Conservation (phyloP, 2,888 invertebrate genomes). For the Flexamia atlantica region DNA sequence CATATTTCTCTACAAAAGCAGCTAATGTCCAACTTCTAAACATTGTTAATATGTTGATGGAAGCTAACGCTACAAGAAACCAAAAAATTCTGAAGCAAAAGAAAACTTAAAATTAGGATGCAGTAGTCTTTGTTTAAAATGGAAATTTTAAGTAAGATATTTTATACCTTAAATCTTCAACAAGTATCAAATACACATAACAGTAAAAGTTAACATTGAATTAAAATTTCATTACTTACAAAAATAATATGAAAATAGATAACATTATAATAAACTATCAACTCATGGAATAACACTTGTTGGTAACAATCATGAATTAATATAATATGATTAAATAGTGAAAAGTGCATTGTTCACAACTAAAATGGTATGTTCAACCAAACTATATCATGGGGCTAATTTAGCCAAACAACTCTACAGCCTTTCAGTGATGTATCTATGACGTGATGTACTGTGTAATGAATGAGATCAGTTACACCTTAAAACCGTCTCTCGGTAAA, state of each 20-base stretch:
- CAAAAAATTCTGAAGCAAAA: not conserved
- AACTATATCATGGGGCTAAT: not conserved
- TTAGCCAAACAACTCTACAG: constrained; percentile 14
- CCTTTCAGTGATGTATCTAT: constrained; percentile 27
- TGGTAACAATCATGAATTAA: constrained; percentile 33
- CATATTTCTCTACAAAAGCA: constrained; percentile 24
- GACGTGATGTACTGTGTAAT: constrained; percentile 5
- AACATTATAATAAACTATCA: constrained; percentile 48
- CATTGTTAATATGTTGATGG: not conserved
- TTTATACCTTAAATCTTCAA: constrained; percentile 9
- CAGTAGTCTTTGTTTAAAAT: constrained; percentile 4
- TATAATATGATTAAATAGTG: constrained; percentile 38
- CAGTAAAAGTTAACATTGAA: constrained; percentile 14
- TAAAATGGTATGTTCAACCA: constrained; percentile 14
- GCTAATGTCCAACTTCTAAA: constrained; percentile 37
- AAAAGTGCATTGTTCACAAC: constrained; percentile 17
- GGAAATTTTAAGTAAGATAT: constrained; percentile 12
- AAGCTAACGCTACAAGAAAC: not conserved
- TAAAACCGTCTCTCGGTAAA: constrained; percentile 31
- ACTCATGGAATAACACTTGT: constrained; percentile 37
- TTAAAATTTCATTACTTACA: constrained; percentile 31
- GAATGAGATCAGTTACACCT: constrained; percentile 47
- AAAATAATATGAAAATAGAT: constrained; percentile 50
- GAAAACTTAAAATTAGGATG: constrained; percentile 3
- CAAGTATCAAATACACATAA: not conserved